A percentile compares a stretch with the other conserved stretches of the same genome.
Evolutionary conservation across 2,888 invertebrate genomes (phyloP).

Genomic region (Nemotelus nigrinus): DNA sequence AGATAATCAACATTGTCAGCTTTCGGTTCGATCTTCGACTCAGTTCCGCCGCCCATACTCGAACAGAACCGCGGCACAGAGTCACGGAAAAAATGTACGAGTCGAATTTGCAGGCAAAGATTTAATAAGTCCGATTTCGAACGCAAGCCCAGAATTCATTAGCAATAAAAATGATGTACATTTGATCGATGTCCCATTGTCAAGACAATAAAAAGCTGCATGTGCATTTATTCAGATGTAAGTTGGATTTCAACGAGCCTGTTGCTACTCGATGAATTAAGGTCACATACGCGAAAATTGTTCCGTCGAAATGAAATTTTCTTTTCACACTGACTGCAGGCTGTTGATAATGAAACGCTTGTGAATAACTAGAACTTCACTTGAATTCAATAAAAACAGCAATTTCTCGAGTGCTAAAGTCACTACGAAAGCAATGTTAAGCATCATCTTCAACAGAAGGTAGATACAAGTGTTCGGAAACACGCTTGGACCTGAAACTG

Average conservation of each 20-base stretch:
- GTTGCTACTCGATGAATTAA: neutral
- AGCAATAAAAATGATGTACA: neutral
- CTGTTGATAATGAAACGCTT: neutral
- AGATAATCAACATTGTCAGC: conserved; percentile 18
- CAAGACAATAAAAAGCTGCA: neutral
- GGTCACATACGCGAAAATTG: conserved; percentile 30
- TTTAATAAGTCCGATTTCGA: neutral
- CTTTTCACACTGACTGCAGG: conserved; percentile 11
- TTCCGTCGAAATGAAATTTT: conserved; percentile 8
- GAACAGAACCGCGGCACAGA: neutral
- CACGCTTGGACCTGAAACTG: too few species aligned
- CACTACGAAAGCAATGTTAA: conserved; percentile 12
- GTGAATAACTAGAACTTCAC: neutral
- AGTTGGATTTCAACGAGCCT: too few species aligned
- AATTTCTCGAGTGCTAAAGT: conserved; percentile 32
- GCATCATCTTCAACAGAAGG: too few species aligned
- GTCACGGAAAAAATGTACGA: neutral
- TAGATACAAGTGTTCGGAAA: too few species aligned
- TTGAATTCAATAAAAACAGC: neutral
- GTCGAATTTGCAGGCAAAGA: neutral
- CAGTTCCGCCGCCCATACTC: conserved; percentile 4
- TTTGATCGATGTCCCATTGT: conserved; percentile 11
- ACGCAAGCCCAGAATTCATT: conserved; percentile 16
- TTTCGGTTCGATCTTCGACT: conserved; percentile 11
- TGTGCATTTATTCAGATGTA: too few species aligned